Evolutionary conservation across 2,113 vertebrate genomes (phyloP), one percentile per base, ranked within the genome.

Genomic region (Laterallus jamaicensis): DNA sequence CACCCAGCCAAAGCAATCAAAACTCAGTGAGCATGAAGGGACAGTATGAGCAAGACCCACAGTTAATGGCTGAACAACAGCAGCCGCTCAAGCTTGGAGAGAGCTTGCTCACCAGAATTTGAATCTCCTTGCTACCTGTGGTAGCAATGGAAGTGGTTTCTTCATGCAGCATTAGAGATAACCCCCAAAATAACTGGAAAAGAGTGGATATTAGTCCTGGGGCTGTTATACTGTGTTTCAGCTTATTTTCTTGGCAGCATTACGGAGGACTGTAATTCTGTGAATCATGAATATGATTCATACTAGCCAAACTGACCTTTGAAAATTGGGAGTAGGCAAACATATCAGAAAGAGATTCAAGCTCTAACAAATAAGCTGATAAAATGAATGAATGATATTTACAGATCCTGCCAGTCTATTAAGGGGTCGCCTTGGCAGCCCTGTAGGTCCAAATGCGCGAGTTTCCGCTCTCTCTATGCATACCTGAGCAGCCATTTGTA

Each of bases 231-330:
- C 54, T 82, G 44, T 86, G 59, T 56, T 95, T 84, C 77, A 80
- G 62, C 35, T 93, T 82, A 42, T 86, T 88, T 92, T 90, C 71
- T 71, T 95, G 93, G 89, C 85, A 86, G 60, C 20, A 3, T 63
- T 94, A 85, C 39, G 55, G 62, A 39, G 40, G 54, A 85, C 8
- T 64, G 26, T 44, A 70, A 63, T 85, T 94, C 83, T 76, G 73
- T 77, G 83, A 88, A 59, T 92, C 76, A 73, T 39, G 59, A 93
- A 75, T 86, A 91, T 60, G 58, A 94, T 89, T 98, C 95, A 81
- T 80, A 71, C 95, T 91, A 95, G 94, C 93, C 95, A 96, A 97
- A 92, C 81, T 82, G 56, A 96, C 95, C 96, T 97, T 95, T 95
- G 85, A 85, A 94, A 97, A 95, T 49, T 82, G 74, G 54, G 56